phyloP scores from a whole-genome alignment of 2,113 vertebrate genomes.

The Manacus vitellinus region DNA sequence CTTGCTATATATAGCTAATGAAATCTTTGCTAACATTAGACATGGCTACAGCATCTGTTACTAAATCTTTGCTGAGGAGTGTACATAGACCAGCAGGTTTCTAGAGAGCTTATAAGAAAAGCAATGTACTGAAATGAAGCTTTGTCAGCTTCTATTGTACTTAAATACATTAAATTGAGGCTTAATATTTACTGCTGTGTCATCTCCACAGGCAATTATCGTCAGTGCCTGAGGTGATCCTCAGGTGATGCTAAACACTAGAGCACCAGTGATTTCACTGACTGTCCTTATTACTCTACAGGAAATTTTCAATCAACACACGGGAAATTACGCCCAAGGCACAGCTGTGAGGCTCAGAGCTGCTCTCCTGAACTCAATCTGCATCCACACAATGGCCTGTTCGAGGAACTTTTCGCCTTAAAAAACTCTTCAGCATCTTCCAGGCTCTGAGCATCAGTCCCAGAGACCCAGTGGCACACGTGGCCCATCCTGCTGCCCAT shows the following conservation, averaged over 20 bases:
- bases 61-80: slow-evolving; percentile 25
- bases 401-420: neutral
- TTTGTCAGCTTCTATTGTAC: slow-evolving; percentile 9
- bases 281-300: neutral
- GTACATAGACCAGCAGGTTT: neutral
- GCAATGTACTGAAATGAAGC: slow-evolving; percentile 3
- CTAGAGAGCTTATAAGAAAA: neutral
- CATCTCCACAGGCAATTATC: neutral
- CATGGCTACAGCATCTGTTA: slow-evolving; percentile 42
- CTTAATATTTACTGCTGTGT: slow-evolving; percentile 13
- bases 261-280: neutral
- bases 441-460: fast-evolving
- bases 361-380: neutral
- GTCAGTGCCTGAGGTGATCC: neutral
- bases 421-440: neutral
- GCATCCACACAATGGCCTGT: neutral
- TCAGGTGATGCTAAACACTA: neutral
- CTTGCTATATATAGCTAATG: slow-evolving; percentile 22
- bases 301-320: neutral
- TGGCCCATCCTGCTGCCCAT: neutral
- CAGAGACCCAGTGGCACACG: fast-evolving
- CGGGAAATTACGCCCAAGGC: neutral
- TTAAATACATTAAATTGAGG: neutral
- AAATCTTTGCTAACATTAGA: slow-evolving; percentile 33
- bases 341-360: neutral